These are phyloP conservation scores for Araneus ventricosus DNA, from an alignment of 1,140 invertebrate genomes.

Conservation along the genomic window DNA sequence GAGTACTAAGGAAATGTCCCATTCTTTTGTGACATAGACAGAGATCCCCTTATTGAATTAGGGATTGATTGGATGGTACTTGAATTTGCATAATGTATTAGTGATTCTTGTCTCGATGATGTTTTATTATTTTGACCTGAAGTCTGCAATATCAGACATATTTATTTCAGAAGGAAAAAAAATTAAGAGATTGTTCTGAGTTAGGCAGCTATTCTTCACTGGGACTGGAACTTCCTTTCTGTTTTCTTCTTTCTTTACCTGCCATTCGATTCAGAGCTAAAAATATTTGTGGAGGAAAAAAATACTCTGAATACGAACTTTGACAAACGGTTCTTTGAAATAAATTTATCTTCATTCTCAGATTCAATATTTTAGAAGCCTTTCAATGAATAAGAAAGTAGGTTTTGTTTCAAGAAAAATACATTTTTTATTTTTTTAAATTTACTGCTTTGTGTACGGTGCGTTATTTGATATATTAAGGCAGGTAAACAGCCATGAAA, in stretches of 20 bases:
- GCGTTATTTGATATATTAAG: too few species aligned
- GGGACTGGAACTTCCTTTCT: neutral
- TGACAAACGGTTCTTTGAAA: neutral
- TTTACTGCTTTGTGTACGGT: too few species aligned
- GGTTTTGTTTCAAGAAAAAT: neutral
- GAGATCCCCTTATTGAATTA: too few species aligned
- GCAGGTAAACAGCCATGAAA: too few species aligned
- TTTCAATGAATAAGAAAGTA: slow-evolving; percentile 37
- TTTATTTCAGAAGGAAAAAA: neutral
- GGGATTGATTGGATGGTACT: too few species aligned
- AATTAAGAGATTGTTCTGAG: neutral
- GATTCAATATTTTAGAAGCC: slow-evolving; percentile 20
- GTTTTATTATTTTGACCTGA: too few species aligned
- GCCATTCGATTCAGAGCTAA: neutral
- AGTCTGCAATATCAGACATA: too few species aligned
- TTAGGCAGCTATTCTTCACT: neutral
- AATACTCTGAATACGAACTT: neutral
- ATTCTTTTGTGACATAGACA: too few species aligned
- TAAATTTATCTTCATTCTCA: slow-evolving; percentile 19
- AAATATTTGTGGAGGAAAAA: neutral
- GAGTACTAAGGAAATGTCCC: too few species aligned
- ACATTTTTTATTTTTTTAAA: too few species aligned
- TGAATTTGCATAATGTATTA: too few species aligned
- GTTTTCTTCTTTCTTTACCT: neutral
- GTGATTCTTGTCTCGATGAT: too few species aligned